Conservation (phyloP, 53 echinoderm and acorn worm species). For the Paracentrotus lividus region DNA sequence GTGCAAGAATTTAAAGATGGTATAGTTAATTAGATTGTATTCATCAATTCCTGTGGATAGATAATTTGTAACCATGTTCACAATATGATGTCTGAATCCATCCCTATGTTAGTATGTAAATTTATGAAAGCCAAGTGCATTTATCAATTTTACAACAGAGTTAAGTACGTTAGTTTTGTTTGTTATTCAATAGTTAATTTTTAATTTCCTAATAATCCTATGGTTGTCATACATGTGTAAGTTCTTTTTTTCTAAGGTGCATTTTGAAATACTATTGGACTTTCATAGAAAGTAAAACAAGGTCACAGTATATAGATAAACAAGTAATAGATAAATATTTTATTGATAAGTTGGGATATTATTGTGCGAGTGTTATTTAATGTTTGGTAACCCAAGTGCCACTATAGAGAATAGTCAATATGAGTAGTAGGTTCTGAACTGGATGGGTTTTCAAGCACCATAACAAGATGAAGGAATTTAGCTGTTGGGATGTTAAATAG, state of each 20-base stretch:
- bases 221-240: neutral
- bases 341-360: constrained; percentile 33
- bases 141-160: neutral
- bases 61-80: neutral
- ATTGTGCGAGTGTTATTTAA: constrained; percentile 38
- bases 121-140: neutral
- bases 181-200: too few species aligned
- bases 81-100: neutral
- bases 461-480: too few species aligned
- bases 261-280: neutral
- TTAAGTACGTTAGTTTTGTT: too few species aligned
- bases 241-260: neutral
- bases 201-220: neutral
- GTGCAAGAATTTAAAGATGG: neutral
- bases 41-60: constrained; percentile 19
- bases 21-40: neutral
- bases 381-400: constrained; percentile 41
- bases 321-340: too few species aligned
- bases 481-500: too few species aligned
- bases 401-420: constrained; percentile 15
- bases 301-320: constrained; percentile 22
- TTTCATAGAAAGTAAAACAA: neutral
- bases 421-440: neutral
- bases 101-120: neutral
- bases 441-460: neutral